These are phyloP conservation scores for Syngnathus rostellatus DNA, from an alignment of 2,797 vertebrate genomes.

Conservation along the genomic window DNA sequence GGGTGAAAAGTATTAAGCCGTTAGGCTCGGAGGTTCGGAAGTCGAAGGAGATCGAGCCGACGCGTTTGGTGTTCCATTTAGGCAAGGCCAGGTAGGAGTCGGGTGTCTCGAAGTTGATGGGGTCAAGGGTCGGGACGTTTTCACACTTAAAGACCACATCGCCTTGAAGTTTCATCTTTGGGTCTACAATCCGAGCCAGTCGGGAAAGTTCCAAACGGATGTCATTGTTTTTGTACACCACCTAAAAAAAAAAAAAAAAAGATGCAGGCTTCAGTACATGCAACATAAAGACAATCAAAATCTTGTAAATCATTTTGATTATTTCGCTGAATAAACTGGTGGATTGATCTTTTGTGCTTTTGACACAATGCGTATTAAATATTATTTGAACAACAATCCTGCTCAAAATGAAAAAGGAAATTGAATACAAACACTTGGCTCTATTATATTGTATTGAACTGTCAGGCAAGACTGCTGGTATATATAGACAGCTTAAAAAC, in stretches of 20 bases:
- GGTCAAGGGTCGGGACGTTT: constrained; percentile 92
- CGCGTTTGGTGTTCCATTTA: constrained; percentile 97
- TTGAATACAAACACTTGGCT: background rate
- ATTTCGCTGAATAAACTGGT: background rate
- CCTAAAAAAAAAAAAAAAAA: constrained; percentile 64
- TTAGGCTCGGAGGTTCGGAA: constrained; percentile 95
- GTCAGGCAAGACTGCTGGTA: background rate
- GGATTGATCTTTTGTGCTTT: background rate
- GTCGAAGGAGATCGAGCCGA: constrained; percentile 97
- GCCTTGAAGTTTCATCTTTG: constrained; percentile 98
- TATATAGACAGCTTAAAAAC: background rate
- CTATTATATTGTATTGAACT: background rate
- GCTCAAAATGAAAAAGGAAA: background rate
- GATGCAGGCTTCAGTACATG: background rate
- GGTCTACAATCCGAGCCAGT: constrained; percentile 90
- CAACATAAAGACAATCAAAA: too few relatives aligned
- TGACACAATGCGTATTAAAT: background rate
- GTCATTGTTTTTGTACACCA: constrained; percentile 99
- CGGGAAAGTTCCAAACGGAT: constrained; percentile 95
- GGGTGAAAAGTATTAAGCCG: constrained; percentile 94
- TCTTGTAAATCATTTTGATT: too few relatives aligned
- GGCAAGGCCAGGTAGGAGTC: constrained; percentile 92
- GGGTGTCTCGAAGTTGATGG: constrained; percentile 93
- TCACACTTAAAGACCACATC: constrained; percentile 95
- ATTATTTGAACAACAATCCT: background rate